Evolutionary conservation across 2,113 vertebrate genomes (phyloP).

Genomic region (Pseudorectes ferrugineus): DNA sequence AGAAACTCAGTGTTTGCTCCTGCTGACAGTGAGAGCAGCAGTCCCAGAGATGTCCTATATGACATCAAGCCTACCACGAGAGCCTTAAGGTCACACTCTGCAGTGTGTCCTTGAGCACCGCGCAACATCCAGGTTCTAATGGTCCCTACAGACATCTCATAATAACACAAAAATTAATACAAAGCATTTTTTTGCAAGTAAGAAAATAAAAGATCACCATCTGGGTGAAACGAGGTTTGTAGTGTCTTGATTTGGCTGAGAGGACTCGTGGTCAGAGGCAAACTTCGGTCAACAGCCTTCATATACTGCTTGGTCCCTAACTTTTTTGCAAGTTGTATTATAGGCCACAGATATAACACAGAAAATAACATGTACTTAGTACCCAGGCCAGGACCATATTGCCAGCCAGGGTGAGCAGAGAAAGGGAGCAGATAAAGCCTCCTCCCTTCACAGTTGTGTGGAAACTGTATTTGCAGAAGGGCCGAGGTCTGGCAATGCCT

Average conservation of each 20-base stretch:
- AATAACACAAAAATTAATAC: not conserved
- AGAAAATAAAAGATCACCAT: not conserved
- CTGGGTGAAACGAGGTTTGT: not conserved
- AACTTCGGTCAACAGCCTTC: not conserved
- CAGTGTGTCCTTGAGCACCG: not conserved
- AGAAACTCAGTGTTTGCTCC: not conserved
- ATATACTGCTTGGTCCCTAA: not conserved
- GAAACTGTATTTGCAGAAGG: not conserved
- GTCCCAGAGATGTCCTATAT: not conserved
- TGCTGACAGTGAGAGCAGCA: not conserved
- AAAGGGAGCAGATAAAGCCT: not conserved
- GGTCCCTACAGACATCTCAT: not conserved
- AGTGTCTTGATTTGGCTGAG: not conserved
- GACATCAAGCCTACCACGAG: not conserved
- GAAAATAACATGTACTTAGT: not conserved
- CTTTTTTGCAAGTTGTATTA: not conserved
- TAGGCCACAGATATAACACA: not conserved
- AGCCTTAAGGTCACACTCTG: not conserved
- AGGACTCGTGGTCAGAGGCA: rapidly evolving
- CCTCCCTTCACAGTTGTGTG: not conserved
- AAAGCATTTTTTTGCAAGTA: not conserved
- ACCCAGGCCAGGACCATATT: not conserved
- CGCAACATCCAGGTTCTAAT: not conserved
- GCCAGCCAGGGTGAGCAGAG: not conserved
- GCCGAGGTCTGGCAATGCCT: not conserved